Percentiles rank a stretch among this genome's conserved stretches.
Conservation (phyloP, 2,113 vertebrate species). For the Blennius ocellaris region DNA sequence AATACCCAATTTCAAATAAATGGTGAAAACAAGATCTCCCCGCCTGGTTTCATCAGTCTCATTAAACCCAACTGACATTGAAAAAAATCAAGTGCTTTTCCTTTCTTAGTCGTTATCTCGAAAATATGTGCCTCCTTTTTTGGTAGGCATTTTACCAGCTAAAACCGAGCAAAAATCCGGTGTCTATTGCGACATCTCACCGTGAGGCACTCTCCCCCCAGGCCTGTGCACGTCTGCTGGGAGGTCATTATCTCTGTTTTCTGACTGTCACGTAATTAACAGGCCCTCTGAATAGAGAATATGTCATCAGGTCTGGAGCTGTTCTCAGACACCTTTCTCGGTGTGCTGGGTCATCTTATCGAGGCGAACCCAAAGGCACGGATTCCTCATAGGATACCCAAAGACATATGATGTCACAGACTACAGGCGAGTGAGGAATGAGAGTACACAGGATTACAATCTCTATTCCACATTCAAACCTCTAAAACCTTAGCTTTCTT, state of each 20-base stretch:
- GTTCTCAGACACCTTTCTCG: conserved; percentile 31
- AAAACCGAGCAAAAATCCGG: conserved; percentile 34
- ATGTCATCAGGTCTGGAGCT: conserved; percentile 38
- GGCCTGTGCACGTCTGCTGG: conserved; percentile 55
- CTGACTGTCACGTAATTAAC: conserved; percentile 67
- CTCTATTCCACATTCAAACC: not conserved
- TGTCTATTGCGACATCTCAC: conserved; percentile 34
- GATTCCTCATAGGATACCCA: conserved; percentile 1
- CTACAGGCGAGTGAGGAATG: not conserved
- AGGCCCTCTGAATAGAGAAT: conserved; percentile 28
- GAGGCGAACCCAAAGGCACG: not conserved
- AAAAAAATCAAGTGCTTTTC: not conserved
- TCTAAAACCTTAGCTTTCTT: not conserved
- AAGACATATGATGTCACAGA: not conserved
- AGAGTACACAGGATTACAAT: not conserved
- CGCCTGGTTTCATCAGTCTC: too few species aligned
- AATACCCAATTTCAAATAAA: not conserved
- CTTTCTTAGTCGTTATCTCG: not conserved
- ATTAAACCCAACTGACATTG: too few species aligned
- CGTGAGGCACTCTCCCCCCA: conserved; percentile 41
- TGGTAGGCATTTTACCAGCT: conserved; percentile 15
- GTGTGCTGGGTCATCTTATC: conserved; percentile 6
- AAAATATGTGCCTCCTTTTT: not conserved
- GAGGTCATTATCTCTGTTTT: conserved; percentile 73
- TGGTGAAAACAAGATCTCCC: not conserved